A percentile compares a stretch with the other conserved stretches of the same genome.
Evolutionary conservation across 2,113 vertebrate species (phyloP).

Genomic region (Dendropsophus ebraccatus): DNA sequence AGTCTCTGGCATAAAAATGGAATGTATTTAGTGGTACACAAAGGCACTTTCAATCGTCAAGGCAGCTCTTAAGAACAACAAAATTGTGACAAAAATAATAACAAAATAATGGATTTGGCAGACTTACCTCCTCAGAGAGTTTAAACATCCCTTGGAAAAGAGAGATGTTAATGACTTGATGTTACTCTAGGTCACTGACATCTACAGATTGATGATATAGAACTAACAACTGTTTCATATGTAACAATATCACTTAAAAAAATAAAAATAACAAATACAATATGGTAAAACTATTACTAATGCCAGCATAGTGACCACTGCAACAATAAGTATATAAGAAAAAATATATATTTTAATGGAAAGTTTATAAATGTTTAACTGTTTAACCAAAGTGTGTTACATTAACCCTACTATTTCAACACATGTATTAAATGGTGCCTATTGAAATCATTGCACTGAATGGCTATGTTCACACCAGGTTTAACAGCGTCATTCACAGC

Average conservation of each 20-base stretch:
- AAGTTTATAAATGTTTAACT: too few relatives aligned
- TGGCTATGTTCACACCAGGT: too few relatives aligned
- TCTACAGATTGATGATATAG: neutral
- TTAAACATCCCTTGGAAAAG: neutral
- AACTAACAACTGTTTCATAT: neutral
- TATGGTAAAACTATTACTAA: too few relatives aligned
- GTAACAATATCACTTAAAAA: neutral
- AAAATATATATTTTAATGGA: too few relatives aligned
- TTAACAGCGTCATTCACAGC: too few relatives aligned
- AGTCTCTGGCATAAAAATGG: slow-evolving; percentile 23
- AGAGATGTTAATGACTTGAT: slow-evolving; percentile 27
- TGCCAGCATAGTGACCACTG: too few relatives aligned
- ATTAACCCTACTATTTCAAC: too few relatives aligned
- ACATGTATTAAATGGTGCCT: too few relatives aligned
- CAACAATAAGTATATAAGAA: too few relatives aligned
- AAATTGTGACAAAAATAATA: slow-evolving; percentile 38
- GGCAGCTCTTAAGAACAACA: slow-evolving; percentile 20
- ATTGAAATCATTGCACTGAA: too few relatives aligned
- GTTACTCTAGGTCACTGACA: slow-evolving; percentile 14
- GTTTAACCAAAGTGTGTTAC: too few relatives aligned
- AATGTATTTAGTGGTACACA: slow-evolving; percentile 16
- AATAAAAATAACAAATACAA: too few relatives aligned
- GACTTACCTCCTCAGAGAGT: neutral
- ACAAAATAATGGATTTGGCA: slow-evolving; percentile 32
- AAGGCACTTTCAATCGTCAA: slow-evolving; percentile 26